These are phyloP conservation scores for Diogma glabrata DNA, from an alignment of 2,888 invertebrate species.

Conservation along the genomic window DNA sequence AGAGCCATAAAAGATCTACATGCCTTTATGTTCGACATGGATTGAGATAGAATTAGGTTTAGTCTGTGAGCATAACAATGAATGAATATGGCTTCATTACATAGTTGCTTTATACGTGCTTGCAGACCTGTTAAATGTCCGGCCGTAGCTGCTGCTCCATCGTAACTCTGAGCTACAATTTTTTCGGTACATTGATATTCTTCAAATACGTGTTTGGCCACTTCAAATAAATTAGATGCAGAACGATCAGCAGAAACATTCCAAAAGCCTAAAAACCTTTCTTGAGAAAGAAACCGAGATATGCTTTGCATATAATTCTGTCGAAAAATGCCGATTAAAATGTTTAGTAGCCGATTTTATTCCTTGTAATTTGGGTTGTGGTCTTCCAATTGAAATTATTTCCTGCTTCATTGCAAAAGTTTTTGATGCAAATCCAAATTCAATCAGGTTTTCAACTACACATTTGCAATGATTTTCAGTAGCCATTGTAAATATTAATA, in stretches of 20 bases:
- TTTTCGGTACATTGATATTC: neutral
- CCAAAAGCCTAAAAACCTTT: neutral
- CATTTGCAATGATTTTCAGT: too few relatives aligned
- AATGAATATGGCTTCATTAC: too few relatives aligned
- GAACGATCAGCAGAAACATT: neutral
- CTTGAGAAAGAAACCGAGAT: neutral
- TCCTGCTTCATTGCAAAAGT: neutral
- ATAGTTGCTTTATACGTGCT: neutral
- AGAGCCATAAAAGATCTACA: neutral
- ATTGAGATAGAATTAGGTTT: too few relatives aligned
- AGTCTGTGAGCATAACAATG: too few relatives aligned
- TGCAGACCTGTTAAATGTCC: neutral
- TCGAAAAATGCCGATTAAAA: neutral
- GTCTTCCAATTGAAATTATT: neutral
- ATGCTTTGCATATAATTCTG: neutral
- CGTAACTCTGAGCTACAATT: neutral
- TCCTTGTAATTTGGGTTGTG: neutral
- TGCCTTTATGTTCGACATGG: too few relatives aligned
- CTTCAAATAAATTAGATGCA: neutral
- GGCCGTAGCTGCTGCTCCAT: neutral
- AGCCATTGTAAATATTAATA: too few relatives aligned
- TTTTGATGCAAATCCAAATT: neutral
- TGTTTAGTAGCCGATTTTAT: neutral
- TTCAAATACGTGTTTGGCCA: neutral
- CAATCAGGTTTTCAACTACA: neutral